Conservation (phyloP, 2,113 vertebrate species). For the Dolichallabes microphthalmus region DNA sequence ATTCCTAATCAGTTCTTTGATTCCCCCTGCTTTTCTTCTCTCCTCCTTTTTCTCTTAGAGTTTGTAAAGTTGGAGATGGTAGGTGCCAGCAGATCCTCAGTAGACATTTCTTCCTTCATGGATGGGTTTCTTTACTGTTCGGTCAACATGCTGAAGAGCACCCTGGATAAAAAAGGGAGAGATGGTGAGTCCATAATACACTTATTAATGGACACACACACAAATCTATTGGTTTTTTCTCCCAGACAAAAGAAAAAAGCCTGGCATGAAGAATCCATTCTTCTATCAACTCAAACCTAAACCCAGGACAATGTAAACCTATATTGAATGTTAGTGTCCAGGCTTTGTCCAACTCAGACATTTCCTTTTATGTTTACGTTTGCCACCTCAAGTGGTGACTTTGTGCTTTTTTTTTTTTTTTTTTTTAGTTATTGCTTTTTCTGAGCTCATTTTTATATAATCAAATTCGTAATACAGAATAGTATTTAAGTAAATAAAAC, state of each 20-base stretch:
- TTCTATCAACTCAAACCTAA: not conserved
- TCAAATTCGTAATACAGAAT: not conserved
- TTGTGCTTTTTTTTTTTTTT: not conserved
- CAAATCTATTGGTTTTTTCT: not conserved
- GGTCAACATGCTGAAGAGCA: conserved; percentile 69
- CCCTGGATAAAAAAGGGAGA: conserved; percentile 80
- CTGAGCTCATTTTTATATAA: not conserved
- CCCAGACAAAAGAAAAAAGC: not conserved
- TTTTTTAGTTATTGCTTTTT: not conserved
- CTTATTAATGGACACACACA: not conserved
- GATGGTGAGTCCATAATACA: conserved; percentile 76
- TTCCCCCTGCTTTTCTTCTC: not conserved
- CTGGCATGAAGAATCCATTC: not conserved
- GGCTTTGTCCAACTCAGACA: not conserved
- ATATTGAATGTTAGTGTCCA: not conserved
- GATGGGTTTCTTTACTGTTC: conserved; percentile 89
- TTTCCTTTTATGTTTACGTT: not conserved
- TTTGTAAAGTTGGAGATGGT: conserved; percentile 79
- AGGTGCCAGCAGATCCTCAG: conserved; percentile 69
- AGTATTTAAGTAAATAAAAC: not conserved
- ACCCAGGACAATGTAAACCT: not conserved
- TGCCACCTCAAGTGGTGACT: no score
- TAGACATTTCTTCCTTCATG: conserved; percentile 78
- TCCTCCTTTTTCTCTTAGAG: conserved; percentile 70
- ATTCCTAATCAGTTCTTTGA: conserved; percentile 47